Percentiles rank a stretch among this genome's conserved stretches.
Evolutionary conservation across 2,797 vertebrate species (phyloP).

Genomic region (Danionella dracula): DNA sequence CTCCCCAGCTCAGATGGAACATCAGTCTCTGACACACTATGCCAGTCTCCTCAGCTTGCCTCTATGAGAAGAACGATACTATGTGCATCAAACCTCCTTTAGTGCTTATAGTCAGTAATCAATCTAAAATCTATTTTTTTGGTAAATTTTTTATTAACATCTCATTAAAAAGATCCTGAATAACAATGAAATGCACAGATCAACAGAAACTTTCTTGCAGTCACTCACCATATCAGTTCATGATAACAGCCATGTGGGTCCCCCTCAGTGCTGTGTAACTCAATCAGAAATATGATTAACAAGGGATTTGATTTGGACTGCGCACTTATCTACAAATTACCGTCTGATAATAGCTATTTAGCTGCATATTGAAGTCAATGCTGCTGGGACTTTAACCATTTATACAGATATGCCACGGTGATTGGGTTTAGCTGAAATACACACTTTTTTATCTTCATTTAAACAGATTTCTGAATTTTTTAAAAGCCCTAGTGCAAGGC

Average conservation of each 20-base stretch:
- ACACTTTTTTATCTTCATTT: conserved; percentile 1
- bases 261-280: conserved; percentile 8
- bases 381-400: conserved; percentile 19
- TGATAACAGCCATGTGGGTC: conserved; percentile 44
- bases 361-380: background rate
- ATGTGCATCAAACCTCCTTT: too few species aligned
- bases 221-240: conserved; percentile 56
- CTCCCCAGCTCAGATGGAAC: too few species aligned
- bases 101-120: too few species aligned
- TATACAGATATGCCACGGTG: conserved; percentile 30
- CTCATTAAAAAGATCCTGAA: too few species aligned
- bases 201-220: conserved; percentile 57
- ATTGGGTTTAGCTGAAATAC: conserved; percentile 13
- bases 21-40: too few species aligned
- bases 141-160: conserved; percentile 51
- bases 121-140: too few species aligned
- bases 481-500: conserved; percentile 36
- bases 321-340: conserved; percentile 14
- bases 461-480: conserved; percentile 2
- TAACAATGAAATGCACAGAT: conserved; percentile 68
- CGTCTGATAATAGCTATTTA: conserved; percentile 28
- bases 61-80: too few species aligned
- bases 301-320: conserved; percentile 2
- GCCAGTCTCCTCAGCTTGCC: too few species aligned
- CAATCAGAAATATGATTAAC: conserved; percentile 24